A percentile compares a stretch with the other conserved stretches of the same genome.
Conservation (phyloP, 2,888 invertebrate genomes). For the Hipparchia sbordonii region DNA sequence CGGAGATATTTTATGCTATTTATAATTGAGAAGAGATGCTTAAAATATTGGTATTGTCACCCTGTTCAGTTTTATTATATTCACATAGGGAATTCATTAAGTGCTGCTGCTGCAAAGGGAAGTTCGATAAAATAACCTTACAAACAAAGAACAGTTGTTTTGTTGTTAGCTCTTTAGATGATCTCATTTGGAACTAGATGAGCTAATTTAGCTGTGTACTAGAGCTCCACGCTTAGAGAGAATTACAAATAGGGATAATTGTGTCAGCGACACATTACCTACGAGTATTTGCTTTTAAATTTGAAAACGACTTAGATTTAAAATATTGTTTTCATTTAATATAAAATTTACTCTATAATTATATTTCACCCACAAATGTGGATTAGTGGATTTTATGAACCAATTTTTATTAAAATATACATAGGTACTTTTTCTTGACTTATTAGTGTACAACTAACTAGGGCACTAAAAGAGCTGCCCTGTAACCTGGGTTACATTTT, state of each 20-base stretch:
- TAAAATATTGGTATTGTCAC: background rate
- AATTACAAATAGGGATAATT: background rate
- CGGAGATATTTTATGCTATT: too few relatives aligned
- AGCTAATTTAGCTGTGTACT: conserved; percentile 9
- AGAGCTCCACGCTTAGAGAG: background rate
- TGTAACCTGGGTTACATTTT: too few relatives aligned
- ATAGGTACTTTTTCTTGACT: too few relatives aligned
- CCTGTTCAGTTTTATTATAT: background rate
- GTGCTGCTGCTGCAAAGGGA: too few relatives aligned
- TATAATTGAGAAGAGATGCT: background rate
- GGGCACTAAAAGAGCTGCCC: too few relatives aligned
- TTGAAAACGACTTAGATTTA: background rate
- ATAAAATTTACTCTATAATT: background rate
- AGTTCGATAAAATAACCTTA: too few relatives aligned
- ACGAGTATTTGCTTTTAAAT: background rate
- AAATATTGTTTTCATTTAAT: background rate
- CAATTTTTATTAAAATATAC: too few relatives aligned
- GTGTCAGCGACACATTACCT: background rate
- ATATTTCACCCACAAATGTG: too few relatives aligned
- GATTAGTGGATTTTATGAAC: background rate
- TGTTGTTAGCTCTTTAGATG: background rate
- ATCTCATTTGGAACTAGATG: conserved; percentile 13
- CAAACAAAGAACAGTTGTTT: background rate
- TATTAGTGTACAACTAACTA: too few relatives aligned
- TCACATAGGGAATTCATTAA: background rate